Base-by-base conservation (phyloP, 2,888 invertebrate genomes). In the Molanna angustata region DNA sequence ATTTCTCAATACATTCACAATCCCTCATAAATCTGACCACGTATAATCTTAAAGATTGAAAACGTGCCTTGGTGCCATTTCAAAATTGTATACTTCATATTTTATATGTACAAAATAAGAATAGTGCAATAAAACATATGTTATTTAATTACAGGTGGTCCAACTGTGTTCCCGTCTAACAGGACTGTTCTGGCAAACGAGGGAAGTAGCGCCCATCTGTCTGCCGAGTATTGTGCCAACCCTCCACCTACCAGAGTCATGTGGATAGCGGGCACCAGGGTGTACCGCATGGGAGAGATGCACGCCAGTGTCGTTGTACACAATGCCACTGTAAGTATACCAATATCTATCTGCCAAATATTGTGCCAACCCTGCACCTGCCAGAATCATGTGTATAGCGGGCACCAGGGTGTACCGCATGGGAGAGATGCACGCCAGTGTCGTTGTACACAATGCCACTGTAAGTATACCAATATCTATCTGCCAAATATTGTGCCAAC, bases 191-290 rank as follows among this genome's bases (percentile, higher is more conserved):
- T 80, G 44, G 82, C 80, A 2, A 75, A 80, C 58, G 78, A 78
- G 61, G 84, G 84, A 16, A 80, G 80, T 61, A 73, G 79, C 4
- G 69, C 83, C 53, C 78, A 79, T 51, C 68, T 85, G 39, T 74
- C 79, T 33, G 81, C 83, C 62, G 83, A 84, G 66, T 83, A 83
- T 64, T 85, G 85, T 69, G 84, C 85, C 60, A 83, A 84, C 65
- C 86, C 86, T 3, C 71, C 76, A 33, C 81, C 83, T 61, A 80
- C 74, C 44, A 78, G 78, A 64, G 79, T 80, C 18, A 70, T 82
- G 58, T 86, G 85, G 85, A 76, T 84, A 61, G 79, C 78, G 46
- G 76, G 75, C 61, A 73, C 73, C 57, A 70, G 68, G 59, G 74
- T 80, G 21, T 78, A 79, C 62, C 66, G 69, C 55, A 80, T 81